Percentiles rank a stretch among this genome's conserved stretches.
Conservation (phyloP, 1,140 invertebrate genomes). For the Solenopsis invicta region DNA sequence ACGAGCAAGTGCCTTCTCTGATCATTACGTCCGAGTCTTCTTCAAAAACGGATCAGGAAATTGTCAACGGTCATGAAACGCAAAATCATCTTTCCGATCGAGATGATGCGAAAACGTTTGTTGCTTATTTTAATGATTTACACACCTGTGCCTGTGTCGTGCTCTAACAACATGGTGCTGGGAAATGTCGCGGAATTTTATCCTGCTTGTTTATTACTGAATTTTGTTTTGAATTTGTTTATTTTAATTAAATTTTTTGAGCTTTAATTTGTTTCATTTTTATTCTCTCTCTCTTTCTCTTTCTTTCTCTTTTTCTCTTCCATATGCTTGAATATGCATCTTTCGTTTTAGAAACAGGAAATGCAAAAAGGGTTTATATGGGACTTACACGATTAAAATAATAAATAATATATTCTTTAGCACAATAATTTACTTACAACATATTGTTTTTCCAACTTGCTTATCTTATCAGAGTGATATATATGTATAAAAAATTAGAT, state of each 20-base stretch:
- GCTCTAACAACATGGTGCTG: constrained; percentile 36
- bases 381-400: constrained; percentile 9
- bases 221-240: background rate
- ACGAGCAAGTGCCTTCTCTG: constrained; percentile 5
- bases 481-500: background rate
- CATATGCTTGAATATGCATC: background rate
- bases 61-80: background rate
- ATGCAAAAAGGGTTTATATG: background rate
- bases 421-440: background rate
- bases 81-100: constrained; percentile 35
- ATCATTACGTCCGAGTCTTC: background rate
- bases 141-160: background rate
- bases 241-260: background rate
- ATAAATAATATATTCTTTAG: background rate
- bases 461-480: background rate
- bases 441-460: background rate
- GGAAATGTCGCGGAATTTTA: background rate
- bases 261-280: background rate
- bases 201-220: background rate
- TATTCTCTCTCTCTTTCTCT: background rate
- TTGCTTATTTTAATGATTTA: constrained; percentile 40
- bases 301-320: too few relatives aligned
- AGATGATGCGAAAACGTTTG: constrained; percentile 46
- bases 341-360: background rate
- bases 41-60: constrained; percentile 28